Evolutionary conservation across 2,113 vertebrate species (phyloP).

Genomic region (Fregata magnificens): DNA sequence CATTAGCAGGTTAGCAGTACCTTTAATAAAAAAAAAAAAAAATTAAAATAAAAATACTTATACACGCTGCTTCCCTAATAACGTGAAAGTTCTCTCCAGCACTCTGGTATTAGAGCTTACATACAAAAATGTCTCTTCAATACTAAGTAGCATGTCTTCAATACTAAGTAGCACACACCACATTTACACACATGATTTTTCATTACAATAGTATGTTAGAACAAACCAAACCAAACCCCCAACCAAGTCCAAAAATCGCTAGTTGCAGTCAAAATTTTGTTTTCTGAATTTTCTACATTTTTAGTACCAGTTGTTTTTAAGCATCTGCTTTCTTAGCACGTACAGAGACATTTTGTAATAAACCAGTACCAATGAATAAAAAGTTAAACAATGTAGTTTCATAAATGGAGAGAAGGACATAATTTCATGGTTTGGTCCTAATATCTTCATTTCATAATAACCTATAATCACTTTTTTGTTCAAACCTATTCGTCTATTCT

Average conservation of each 20-base stretch:
- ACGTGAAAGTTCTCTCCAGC: neutral
- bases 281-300: neutral
- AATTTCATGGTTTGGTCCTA: neutral
- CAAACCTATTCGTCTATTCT: neutral
- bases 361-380: neutral
- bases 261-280: neutral
- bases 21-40: neutral
- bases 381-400: neutral
- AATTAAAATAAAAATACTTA: fast-evolving
- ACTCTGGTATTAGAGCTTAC: neutral
- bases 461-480: neutral
- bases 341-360: neutral
- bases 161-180: neutral
- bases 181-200: neutral
- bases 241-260: neutral
- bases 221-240: neutral
- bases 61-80: neutral
- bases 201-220: neutral
- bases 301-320: neutral
- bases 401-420: neutral
- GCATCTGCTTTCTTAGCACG: neutral
- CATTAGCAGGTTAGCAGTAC: neutral
- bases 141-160: neutral
- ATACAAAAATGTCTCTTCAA: neutral
- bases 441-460: neutral